Conservation (phyloP, 2,113 vertebrate genomes). For the Lamprologus speciosus region DNA sequence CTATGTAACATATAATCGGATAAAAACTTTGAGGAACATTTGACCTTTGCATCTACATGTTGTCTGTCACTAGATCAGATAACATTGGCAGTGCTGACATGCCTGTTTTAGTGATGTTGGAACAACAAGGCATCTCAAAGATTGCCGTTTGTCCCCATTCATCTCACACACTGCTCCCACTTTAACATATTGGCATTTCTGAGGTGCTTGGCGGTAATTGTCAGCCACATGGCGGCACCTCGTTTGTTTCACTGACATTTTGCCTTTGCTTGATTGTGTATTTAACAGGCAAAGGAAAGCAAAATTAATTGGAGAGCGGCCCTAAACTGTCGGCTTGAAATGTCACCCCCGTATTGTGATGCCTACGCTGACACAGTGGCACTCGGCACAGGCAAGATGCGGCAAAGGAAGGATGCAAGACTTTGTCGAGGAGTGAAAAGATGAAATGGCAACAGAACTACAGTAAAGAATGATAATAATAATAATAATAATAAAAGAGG, state of each 20-base stretch:
- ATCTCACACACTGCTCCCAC: constrained; percentile 50
- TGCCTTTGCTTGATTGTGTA: constrained; percentile 75
- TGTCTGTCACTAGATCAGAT: background rate
- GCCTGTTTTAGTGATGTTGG: background rate
- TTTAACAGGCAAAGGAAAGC: constrained; percentile 68
- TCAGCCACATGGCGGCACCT: constrained; percentile 62
- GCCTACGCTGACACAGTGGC: constrained; percentile 40
- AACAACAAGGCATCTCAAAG: constrained; percentile 9
- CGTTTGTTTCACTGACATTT: constrained; percentile 76
- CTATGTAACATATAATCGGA: background rate
- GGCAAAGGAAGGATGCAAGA: background rate
- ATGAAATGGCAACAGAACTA: background rate
- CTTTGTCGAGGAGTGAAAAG: background rate
- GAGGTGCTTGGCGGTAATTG: constrained; percentile 70
- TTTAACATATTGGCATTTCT: constrained; percentile 75
- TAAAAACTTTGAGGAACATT: background rate
- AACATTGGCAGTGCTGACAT: background rate
- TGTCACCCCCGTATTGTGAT: constrained; percentile 69
- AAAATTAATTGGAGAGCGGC: constrained; percentile 73
- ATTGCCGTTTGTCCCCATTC: constrained; percentile 50
- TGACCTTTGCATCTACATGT: constrained; percentile 6
- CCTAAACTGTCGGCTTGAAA: constrained; percentile 74
- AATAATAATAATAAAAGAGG: background rate
- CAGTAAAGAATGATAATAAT: background rate
- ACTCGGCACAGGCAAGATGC: background rate